These are phyloP conservation scores for Hoplias malabaricus DNA, from an alignment of 2,113 vertebrate genomes.

Conservation along the genomic window DNA sequence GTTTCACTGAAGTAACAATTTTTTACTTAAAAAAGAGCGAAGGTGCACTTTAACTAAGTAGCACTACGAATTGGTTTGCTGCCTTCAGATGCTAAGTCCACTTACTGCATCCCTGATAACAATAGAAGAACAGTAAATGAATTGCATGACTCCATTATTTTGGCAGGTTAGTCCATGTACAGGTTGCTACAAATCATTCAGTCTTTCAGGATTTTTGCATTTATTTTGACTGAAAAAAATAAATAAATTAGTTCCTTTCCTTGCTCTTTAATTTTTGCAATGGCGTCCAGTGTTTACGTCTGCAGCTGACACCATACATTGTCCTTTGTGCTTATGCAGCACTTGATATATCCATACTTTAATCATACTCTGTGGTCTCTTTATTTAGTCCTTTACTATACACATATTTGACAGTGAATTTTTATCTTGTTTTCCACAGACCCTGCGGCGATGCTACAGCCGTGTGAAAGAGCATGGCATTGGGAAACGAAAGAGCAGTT, in stretches of 20 bases:
- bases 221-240: too few species aligned
- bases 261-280: not conserved
- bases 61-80: too few species aligned
- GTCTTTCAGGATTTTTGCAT: too few species aligned
- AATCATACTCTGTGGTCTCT: not conserved
- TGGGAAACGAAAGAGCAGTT: slow-evolving; percentile 98
- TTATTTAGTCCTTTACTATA: not conserved
- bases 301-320: not conserved
- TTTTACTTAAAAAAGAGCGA: too few species aligned
- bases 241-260: not conserved
- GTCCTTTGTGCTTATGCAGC: not conserved
- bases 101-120: too few species aligned
- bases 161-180: too few species aligned
- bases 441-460: slow-evolving; percentile 96
- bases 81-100: too few species aligned
- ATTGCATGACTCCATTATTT: too few species aligned
- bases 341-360: not conserved
- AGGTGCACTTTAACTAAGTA: too few species aligned
- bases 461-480: slow-evolving; percentile 98
- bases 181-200: too few species aligned
- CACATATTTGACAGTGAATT: not conserved
- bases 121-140: too few species aligned
- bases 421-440: slow-evolving; percentile 71
- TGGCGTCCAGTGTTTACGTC: not conserved
- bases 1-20: too few species aligned